A percentile compares a stretch with the other conserved stretches of the same genome.
Evolutionary conservation across 2,797 vertebrate species (phyloP).

Genomic region (Oceanodroma leucorhoa): DNA sequence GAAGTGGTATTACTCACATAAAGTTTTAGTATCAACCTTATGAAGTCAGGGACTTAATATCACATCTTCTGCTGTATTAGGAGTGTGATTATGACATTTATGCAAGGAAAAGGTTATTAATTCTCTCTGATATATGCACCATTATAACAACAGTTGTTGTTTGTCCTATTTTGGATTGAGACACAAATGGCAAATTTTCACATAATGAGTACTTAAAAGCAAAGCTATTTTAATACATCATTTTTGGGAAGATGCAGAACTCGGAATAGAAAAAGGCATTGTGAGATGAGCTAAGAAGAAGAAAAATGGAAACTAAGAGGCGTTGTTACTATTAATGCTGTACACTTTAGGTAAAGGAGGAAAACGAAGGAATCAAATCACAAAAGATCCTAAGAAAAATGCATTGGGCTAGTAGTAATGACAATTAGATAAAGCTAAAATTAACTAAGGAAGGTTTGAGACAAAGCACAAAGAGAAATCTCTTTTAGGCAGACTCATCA

Average conservation of each 20-base stretch:
- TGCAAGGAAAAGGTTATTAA: neutral
- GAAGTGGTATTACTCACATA: neutral
- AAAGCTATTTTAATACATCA: neutral
- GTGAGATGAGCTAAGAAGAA: neutral
- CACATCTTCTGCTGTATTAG: neutral
- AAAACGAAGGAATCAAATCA: neutral
- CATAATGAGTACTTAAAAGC: neutral
- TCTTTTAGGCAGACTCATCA: neutral
- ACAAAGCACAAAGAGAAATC: neutral
- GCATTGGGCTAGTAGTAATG: neutral
- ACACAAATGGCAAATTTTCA: neutral
- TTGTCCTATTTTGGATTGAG: constrained; percentile 1
- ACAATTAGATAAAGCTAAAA: neutral
- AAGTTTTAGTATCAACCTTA: neutral
- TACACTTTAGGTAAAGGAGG: neutral
- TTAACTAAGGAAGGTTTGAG: neutral
- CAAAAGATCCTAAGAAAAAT: neutral
- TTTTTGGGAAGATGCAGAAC: neutral
- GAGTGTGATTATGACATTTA: neutral
- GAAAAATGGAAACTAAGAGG: neutral
- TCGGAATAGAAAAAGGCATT: neutral
- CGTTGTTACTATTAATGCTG: neutral
- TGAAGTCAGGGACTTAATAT: neutral
- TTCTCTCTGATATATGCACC: neutral
- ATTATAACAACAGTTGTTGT: neutral